Conservation (phyloP, 2,113 vertebrate genomes). For the Nothocercus nigrocapillus region DNA sequence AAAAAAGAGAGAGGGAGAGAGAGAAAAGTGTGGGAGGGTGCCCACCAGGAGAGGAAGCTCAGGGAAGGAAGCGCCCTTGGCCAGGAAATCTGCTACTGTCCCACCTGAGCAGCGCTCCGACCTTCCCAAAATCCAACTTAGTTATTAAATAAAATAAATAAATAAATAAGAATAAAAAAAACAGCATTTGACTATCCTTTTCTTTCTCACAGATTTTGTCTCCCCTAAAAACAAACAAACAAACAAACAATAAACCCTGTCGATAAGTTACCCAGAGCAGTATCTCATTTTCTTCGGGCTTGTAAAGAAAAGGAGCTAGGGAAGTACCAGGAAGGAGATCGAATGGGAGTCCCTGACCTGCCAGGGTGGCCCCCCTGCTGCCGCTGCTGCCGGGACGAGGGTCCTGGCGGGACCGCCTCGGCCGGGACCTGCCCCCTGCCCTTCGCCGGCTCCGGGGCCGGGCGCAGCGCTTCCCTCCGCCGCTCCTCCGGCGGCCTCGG, state of each 20-base stretch:
- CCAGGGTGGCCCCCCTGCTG: accelerated
- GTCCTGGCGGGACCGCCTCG: too few species aligned
- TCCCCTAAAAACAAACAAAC: too few species aligned
- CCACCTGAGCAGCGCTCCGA: not conserved
- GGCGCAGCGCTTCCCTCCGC: too few species aligned
- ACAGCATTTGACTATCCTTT: not conserved
- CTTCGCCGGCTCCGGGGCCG: too few species aligned
- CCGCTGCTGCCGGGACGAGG: not conserved
- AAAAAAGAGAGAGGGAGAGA: too few species aligned
- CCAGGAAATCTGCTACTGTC: not conserved
- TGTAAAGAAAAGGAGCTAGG: not conserved
- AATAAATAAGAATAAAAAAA: not conserved
- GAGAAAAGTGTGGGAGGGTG: not conserved
- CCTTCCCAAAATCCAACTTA: not conserved
- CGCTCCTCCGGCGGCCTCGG: too few species aligned
- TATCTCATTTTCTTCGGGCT: not conserved
- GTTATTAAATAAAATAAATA: not conserved
- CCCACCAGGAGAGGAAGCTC: not conserved
- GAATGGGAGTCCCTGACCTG: not conserved
- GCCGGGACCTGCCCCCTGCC: too few species aligned
- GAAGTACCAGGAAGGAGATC: not conserved
- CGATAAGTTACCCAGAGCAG: not conserved
- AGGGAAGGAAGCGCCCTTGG: not conserved
- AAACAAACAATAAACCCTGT: not conserved
- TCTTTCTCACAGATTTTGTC: not conserved